Evolutionary conservation across 2,888 invertebrate species (phyloP).

Genomic region (Stratiomys singularior): DNA sequence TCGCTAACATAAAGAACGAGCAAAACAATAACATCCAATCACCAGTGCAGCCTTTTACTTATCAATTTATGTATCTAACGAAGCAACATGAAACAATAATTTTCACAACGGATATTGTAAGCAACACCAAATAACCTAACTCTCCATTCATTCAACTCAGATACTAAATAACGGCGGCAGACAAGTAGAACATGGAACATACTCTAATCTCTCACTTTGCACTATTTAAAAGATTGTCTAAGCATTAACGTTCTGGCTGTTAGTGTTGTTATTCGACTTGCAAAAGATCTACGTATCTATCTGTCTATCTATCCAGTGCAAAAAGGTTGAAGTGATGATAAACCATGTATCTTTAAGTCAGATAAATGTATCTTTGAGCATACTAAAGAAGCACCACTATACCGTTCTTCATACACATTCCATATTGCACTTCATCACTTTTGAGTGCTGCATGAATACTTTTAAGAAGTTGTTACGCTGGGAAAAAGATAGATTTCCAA

Average conservation of each 20-base stretch:
- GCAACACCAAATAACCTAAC: neutral
- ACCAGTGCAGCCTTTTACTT: too few species aligned
- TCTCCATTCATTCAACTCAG: neutral
- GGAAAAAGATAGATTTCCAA: too few species aligned
- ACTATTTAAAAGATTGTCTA: neutral
- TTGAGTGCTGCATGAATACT: neutral
- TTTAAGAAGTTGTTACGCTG: conserved; percentile 35
- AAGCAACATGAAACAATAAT: too few species aligned
- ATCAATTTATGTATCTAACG: too few species aligned
- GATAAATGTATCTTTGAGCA: conserved; percentile 8
- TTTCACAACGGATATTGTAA: too few species aligned
- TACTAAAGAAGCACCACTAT: neutral
- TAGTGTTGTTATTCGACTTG: neutral
- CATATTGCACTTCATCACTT: neutral
- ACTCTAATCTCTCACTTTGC: conserved; percentile 6
- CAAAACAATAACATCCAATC: too few species aligned
- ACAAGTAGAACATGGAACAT: conserved; percentile 6
- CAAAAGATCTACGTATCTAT: too few species aligned
- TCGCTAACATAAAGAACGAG: too few species aligned
- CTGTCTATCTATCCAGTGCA: neutral
- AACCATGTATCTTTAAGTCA: neutral
- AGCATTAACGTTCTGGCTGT: neutral
- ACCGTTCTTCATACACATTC: neutral
- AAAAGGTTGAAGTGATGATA: conserved; percentile 16
- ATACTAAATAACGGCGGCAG: neutral